A percentile compares a stretch with the other conserved stretches of the same genome.
These are phyloP conservation scores for Eriocheir sinensis DNA, from an alignment of 1,140 invertebrate genomes.

Conservation along the genomic window DNA sequence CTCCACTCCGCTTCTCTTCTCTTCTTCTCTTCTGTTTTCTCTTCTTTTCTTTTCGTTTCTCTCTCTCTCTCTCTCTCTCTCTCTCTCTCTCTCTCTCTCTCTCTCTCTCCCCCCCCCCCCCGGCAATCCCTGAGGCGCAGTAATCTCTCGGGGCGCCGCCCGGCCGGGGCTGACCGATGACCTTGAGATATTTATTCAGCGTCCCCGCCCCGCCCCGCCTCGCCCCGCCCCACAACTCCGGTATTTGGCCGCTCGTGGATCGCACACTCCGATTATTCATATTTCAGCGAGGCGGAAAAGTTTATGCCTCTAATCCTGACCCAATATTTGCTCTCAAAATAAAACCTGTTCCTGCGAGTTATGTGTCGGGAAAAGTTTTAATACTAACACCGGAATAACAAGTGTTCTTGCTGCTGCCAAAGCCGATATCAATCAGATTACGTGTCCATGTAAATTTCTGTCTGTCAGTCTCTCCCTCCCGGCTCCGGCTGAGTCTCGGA, in stretches of 20 bases:
- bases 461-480: neutral
- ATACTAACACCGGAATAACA: neutral
- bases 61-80: constrained; percentile 14
- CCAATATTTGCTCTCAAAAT: neutral
- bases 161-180: neutral
- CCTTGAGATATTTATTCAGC: neutral
- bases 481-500: neutral
- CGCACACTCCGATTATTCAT: neutral
- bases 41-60: constrained; percentile 10
- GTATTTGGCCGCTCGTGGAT: neutral
- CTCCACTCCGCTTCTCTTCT: neutral
- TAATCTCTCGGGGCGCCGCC: neutral
- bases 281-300: neutral
- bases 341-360: neutral
- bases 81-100: constrained; percentile 21
- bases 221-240: too few relatives aligned
- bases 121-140: neutral
- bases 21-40: constrained; percentile 9
- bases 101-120: neutral
- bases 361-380: neutral
- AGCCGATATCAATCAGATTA: neutral
- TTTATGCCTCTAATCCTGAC: neutral
- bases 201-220: neutral
- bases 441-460: neutral
- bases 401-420: neutral